A percentile compares a stretch with the other conserved stretches of the same genome.
phyloP scores from a whole-genome alignment of 2,888 invertebrate genomes.

The Lycia hirtaria region DNA sequence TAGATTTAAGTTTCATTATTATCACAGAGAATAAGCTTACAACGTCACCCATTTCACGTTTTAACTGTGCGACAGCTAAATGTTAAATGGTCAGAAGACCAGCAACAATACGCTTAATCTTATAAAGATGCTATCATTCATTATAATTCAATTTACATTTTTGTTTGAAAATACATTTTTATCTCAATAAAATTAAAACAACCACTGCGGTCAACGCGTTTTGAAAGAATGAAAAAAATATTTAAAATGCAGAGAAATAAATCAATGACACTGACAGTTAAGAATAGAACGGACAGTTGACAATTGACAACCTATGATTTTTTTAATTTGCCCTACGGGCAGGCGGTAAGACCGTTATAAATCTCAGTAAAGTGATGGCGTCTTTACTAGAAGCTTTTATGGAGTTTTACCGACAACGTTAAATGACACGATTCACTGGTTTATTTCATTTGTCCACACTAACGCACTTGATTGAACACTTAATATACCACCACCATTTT shows the following conservation, averaged over 20 bases:
- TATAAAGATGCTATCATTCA: conserved; percentile 63
- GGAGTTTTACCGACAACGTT: no score
- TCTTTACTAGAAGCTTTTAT: no score
- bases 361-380: no score
- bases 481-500: no score
- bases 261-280: not conserved
- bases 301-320: no score
- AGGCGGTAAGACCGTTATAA: no score
- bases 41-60: conserved; percentile 78
- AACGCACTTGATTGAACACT: no score
- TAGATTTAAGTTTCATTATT: conserved; percentile 83
- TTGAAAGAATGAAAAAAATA: conserved; percentile 54
- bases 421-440: no score
- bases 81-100: conserved; percentile 75
- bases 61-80: conserved; percentile 52
- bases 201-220: conserved; percentile 58
- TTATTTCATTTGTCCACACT: no score
- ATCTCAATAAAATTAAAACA: conserved; percentile 37
- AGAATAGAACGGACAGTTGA: no score
- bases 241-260: not conserved
- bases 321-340: no score
- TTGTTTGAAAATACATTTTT: conserved; percentile 51
- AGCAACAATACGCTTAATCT: conserved; percentile 59
- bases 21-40: conserved; percentile 82
- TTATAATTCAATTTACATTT: conserved; percentile 73